Base-by-base conservation (phyloP, 1,140 invertebrate genomes). In the Drosophila orena region DNA sequence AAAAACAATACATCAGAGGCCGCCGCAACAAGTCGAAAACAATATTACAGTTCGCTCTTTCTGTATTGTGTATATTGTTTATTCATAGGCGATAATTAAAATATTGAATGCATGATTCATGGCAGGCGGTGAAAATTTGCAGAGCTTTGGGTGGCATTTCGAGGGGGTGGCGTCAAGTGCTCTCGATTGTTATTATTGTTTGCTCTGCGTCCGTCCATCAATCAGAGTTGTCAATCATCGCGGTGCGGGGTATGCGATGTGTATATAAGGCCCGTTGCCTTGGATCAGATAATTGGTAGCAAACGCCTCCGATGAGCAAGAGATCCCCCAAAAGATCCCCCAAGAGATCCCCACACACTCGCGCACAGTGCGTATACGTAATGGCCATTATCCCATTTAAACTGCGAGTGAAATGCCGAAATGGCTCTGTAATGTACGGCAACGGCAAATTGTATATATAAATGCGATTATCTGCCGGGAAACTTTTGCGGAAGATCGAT, bases 141-240 rank as follows among this genome's bases (percentile, higher is more conserved):
- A 47, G 46, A 14, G 14, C 0, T 1, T 27, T 47, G 27, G 47
- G 27, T 50, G 47, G 46, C 46, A 2, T 15, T 49, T 30, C 46
- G n/a, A 30, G 24, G 46, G n/a, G 46, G 27, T 22, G 47, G 38
- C 47, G 38, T 53, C 38, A 69, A 69, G 65, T 65, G 47, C 30
- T 44, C 47, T 50, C 47, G n/a, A 50, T 50, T 50, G 47, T 50
- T 34, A n/a, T 50, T 49, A 15, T 49, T 49, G 47, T 34, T 55
- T 37, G 37, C 38, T 35, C 53, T 6, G 37, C 15, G 74, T 64
- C 69, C 15, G 74, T 64, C 69, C 80, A 85, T 85, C 81, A 86
- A 85, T 85, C 81, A 85, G 61, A 65, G 81, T 65, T 86, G 81
- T 85, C 81, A 86, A 86, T 85, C 81, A 81, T 38, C 78, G 30